Percentiles rank a stretch among this genome's conserved stretches.
phyloP scores from a whole-genome alignment of 2,888 invertebrate species.

The Parelbella ahira region DNA sequence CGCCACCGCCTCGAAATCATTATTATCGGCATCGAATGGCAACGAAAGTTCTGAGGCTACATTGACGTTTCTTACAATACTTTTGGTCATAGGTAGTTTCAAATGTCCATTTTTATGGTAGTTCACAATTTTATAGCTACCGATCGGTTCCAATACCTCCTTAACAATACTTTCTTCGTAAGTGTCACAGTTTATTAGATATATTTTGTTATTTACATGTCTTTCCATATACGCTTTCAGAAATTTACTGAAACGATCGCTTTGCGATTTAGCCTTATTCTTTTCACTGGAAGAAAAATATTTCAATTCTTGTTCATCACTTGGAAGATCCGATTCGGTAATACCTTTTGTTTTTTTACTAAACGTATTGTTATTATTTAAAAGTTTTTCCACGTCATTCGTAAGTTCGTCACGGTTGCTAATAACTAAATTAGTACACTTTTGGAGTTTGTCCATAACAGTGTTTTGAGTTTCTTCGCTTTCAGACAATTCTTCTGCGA shows the following conservation, averaged over 20 bases:
- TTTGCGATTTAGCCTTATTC: conserved; percentile 55
- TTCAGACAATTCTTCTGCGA: conserved; percentile 58
- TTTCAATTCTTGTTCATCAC: conserved; percentile 40
- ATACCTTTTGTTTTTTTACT: conserved; percentile 16
- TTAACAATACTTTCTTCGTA: conserved; percentile 61
- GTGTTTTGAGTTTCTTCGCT: conserved; percentile 37
- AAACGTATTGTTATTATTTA: conserved; percentile 19
- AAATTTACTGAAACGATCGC: conserved; percentile 50
- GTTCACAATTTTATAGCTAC: conserved; percentile 56
- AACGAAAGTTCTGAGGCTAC: conserved; percentile 54
- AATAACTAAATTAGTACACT: not conserved
- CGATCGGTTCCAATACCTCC: conserved; percentile 50
- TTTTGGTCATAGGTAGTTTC: conserved; percentile 47
- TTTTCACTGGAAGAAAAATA: conserved; percentile 65
- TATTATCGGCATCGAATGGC: conserved; percentile 48
- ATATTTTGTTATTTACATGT: conserved; percentile 42
- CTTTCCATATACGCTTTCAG: conserved; percentile 44
- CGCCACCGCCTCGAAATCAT: conserved; percentile 12
- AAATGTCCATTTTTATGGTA: conserved; percentile 63
- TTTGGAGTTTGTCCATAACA: conserved; percentile 2
- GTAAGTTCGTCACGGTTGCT: too few relatives aligned
- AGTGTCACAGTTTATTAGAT: conserved; percentile 61
- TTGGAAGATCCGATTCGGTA: conserved; percentile 11
- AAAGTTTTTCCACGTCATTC: too few relatives aligned
- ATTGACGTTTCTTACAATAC: conserved; percentile 54